Evolutionary conservation across 2,797 vertebrate genomes (phyloP).

Genomic region (Vireo griseus): DNA sequence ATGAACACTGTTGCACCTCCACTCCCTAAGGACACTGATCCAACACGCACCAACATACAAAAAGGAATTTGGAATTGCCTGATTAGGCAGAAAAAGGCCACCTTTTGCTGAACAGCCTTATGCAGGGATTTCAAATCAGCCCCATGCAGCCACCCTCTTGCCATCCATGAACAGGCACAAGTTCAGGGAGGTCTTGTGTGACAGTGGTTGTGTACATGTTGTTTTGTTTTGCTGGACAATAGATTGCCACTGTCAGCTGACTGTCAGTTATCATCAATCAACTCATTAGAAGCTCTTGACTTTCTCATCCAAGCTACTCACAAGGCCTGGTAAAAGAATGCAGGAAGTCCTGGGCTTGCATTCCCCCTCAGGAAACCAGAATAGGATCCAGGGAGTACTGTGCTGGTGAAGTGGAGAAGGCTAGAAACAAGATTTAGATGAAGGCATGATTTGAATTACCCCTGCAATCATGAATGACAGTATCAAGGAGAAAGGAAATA

Average conservation of each 20-base stretch:
- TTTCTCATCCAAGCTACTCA: background rate
- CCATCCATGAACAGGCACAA: background rate
- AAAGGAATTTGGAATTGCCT: background rate
- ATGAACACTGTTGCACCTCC: background rate
- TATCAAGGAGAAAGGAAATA: background rate
- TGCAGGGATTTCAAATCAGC: background rate
- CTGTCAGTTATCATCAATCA: background rate
- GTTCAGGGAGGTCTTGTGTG: background rate
- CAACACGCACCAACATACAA: background rate
- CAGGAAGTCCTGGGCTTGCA: background rate
- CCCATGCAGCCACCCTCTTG: fast-evolving
- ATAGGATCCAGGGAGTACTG: background rate
- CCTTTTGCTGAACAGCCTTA: background rate
- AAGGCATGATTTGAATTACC: background rate
- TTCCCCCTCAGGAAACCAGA: fast-evolving
- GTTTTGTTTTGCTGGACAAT: background rate
- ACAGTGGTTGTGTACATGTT: background rate
- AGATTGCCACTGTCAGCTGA: background rate
- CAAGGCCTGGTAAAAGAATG: background rate
- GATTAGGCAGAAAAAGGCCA: background rate
- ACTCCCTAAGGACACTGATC: background rate
- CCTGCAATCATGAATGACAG: background rate
- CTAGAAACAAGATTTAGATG: background rate
- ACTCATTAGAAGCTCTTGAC: background rate
- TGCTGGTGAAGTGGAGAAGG: background rate